Base-by-base conservation (phyloP, 92 coral and sea anemone species). In the Phenganax subtilis region DNA sequence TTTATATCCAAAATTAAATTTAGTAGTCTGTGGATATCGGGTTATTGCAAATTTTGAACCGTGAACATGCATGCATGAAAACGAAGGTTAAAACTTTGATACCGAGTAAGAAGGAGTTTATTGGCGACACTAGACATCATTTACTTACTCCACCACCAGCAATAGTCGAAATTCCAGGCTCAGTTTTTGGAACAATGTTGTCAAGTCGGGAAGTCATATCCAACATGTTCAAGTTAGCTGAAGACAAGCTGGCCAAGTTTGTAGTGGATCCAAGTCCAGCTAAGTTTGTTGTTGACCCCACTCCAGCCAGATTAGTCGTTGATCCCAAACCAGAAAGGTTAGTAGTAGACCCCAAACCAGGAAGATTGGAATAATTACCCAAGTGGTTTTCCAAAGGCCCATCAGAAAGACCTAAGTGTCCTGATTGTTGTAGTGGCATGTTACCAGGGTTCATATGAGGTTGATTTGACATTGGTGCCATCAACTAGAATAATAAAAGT, bases 131-230 rank as follows among this genome's bases (percentile, higher is more conserved):
- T 57, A 57, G 0, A 14, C 67, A 1, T 17, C 27, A 28, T 17
- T 29, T 68, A 68, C 73, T 68, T 16, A 68, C 73, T 53, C 73
- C 73, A 6, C 73, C 73, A 20, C 83, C 83, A 61, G 83, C 83
- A 29, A 65, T 11, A 60, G 83, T 79, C 17, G 83, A 63, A 52
- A 79, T 79, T 59, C 83, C 83, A 37, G 67, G 83, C 62, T 79
- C 83, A 60, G 71, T 52, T 44, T 79, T 79, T 63, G 83, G 73
- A 79, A 79, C 57, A 51, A 79, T 79, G 62, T 15, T 54, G 56
- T 65, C 83, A 63, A 79, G 69, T 28, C 69, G 83, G 9, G 83
- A 54, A 3, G 83, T 79, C 83, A 79, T 79, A 68, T 51, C 69
- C 20, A 79, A 62, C 20, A 44, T 25, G 65, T 67, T 58, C 51